Evolutionary conservation across 1,140 invertebrate genomes (phyloP).

Genomic region (Macrocentrus cingulum): DNA sequence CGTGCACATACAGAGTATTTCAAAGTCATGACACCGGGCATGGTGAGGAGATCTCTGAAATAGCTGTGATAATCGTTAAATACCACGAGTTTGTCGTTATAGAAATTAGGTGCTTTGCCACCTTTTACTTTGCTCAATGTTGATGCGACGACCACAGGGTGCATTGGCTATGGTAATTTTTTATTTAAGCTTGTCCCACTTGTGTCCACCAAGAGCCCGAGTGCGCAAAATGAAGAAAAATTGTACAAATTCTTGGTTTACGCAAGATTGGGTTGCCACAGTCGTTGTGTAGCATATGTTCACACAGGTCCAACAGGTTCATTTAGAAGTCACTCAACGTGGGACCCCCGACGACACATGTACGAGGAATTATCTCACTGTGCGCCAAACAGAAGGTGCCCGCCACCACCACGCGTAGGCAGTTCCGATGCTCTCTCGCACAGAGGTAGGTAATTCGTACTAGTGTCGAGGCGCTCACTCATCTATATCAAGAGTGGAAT

Average conservation of each 20-base stretch:
- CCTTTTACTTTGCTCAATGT: conserved; percentile 20
- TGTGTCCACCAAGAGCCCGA: conserved; percentile 30
- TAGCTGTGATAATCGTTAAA: background rate
- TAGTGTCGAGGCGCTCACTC: conserved; percentile 23
- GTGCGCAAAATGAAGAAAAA: too few species aligned
- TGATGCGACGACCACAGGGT: conserved; percentile 4
- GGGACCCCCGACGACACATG: conserved; percentile 83
- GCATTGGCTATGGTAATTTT: conserved; percentile 28
- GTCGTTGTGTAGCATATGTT: conserved; percentile 57
- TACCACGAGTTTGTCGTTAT: conserved; percentile 3
- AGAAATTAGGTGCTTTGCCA: conserved; percentile 29
- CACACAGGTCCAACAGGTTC: conserved; percentile 58
- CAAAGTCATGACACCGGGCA: conserved; percentile 14
- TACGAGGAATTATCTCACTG: conserved; percentile 79
- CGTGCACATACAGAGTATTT: conserved; percentile 32
- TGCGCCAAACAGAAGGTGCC: conserved; percentile 59
- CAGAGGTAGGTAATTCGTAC: conserved; percentile 53
- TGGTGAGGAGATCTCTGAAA: background rate
- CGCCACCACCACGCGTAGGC: conserved; percentile 60
- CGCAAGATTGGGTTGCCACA: conserved; percentile 49
- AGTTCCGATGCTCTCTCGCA: conserved; percentile 51
- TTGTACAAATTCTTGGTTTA: conserved; percentile 51
- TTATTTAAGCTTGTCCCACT: conserved; percentile 30
- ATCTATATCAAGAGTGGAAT: conserved; percentile 20
- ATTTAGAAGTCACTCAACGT: conserved; percentile 74